Base-by-base conservation (phyloP, 2,113 vertebrate genomes). In the Chloropsis hardwickii region DNA sequence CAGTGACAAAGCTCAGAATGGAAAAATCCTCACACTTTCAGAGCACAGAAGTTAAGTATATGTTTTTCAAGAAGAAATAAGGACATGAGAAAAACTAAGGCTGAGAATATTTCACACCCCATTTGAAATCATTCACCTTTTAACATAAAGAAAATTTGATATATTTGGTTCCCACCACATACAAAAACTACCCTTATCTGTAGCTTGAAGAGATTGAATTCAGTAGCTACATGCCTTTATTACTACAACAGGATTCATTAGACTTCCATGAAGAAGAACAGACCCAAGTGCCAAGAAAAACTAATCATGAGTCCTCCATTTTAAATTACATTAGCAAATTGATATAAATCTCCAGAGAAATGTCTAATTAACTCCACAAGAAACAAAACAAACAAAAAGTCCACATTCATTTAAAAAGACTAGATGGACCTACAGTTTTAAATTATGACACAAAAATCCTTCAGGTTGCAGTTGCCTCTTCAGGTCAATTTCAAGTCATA, bases 301-400 rank as follows among this genome's bases (percentile, higher is more conserved):
- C 22, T 86, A 76, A 94, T 72, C 71, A 83, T 0, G 10, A 69
- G 24, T 20, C 64, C 24, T 92, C 42, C 2, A 0, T 66, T 78
- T 95, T 71, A 90, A 94, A 92, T 83, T 92, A 95, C 50, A 83
- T 77, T 85, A 92, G 71, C 39, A 62, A 93, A 83, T 33, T 56
- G 19, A 70, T 62, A 86, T 4, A 71, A 88, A 83, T 61, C 51
- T 83, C 71, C 47, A 67, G 15, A 86, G 22, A 88, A 85, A 80
- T 37, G 23, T 39, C 82, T 66, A 56, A 95, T 62, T 62, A 94
- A 83, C 35, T 87, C 58, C 67, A 88, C 24, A 76, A 54, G 70
- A 90, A 92, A 79, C 25, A 64, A 81, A 90, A 90, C 72, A 91
- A 92, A 50, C 51, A 76, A 58, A 37, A 92, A 89, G 42, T 20